Evolutionary conservation across 2,113 vertebrate species (phyloP), one percentile per base, ranked within the genome.

Genomic region (Dicentrarchus labrax): DNA sequence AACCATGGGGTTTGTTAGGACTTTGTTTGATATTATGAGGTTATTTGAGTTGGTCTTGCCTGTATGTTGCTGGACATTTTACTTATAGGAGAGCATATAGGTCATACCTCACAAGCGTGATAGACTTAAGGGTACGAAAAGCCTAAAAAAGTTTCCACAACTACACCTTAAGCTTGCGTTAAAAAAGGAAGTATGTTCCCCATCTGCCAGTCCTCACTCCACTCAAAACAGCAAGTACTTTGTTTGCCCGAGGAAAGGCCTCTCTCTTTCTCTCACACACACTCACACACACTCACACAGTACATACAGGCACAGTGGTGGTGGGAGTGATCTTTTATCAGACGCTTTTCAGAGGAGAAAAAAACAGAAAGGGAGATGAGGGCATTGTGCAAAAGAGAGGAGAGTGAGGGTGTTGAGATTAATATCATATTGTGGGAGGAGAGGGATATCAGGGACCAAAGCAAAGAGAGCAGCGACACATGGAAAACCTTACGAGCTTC

Each of bases 191-290:
- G 69, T 24, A 15, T 78, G 76, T 69, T 80, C 60, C 66, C 38
- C 62, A 78, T 83, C 85, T 83, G 76, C 60, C 80, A 56, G 59
- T 71, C 85, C 72, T 74, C 76, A 10, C 82, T 69, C 68, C 75
- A 70, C 81, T 90, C 80, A 86, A 83, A 86, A 81, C 76, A 72
- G 78, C 83, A 78, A 88, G 76, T 83, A 72, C 86, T 86, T 75
- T 43, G 70, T 78, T 78, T 76, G 77, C 80, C 72, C 38, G 56
- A 81, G 77, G 83, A 81, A 69, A 72, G 51, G 60, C 66, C 85
- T 85, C 60, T 38, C 41, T 19, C 69, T 15, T 36, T 50, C 67
- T 45, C 30, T 19, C 54, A 11, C 54, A 5, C 54, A 22, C 53
- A 5, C 21, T 39, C 60, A 60, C 51, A 30, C 65, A 60, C 61